Conservation (phyloP, 2,113 vertebrate species). For the Tupaia tana region DNA sequence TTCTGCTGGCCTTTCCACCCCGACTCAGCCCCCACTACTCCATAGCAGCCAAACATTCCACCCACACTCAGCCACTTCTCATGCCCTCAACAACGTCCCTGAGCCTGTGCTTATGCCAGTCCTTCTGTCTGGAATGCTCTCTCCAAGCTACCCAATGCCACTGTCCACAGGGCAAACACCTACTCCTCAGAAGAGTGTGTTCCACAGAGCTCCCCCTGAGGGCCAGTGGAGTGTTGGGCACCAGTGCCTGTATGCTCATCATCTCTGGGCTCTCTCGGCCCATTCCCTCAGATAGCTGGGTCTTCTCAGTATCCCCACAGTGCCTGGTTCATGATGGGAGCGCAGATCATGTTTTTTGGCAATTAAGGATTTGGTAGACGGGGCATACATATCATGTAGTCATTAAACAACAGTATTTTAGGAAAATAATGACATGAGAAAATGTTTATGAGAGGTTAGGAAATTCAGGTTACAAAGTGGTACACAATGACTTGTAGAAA, state of each 20-base stretch:
- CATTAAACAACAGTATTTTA: background rate
- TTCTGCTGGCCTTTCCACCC: background rate
- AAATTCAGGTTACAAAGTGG: background rate
- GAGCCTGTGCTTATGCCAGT: background rate
- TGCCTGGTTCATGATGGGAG: background rate
- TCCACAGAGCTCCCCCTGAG: background rate
- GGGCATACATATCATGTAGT: background rate
- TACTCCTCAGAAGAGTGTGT: background rate
- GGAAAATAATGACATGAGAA: background rate
- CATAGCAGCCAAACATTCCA: background rate
- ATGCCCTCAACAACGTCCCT: background rate
- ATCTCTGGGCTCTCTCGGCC: rapidly evolving
- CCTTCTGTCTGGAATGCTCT: background rate
- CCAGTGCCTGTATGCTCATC: background rate
- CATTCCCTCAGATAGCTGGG: background rate
- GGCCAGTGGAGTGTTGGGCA: background rate
- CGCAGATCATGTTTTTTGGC: background rate
- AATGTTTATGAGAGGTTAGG: background rate
- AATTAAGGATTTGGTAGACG: background rate
- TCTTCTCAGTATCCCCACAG: background rate
- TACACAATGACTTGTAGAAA: background rate
- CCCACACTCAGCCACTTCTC: background rate
- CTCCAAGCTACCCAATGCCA: background rate
- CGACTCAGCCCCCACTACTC: no score
- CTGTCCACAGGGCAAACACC: background rate